Percentiles rank a stretch among this genome's conserved stretches.
Evolutionary conservation across 2,888 invertebrate genomes (phyloP).

Genomic region (Slavum lentiscoides): DNA sequence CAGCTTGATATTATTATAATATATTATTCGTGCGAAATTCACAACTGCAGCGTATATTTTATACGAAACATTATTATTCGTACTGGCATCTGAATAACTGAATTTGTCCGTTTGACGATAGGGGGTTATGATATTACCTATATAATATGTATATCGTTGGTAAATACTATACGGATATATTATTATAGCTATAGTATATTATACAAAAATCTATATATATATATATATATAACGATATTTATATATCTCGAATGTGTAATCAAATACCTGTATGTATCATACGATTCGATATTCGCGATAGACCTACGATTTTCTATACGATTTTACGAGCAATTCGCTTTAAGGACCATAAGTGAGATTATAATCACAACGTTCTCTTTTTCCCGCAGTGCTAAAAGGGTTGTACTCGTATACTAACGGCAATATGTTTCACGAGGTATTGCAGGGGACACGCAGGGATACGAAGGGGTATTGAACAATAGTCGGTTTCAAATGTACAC

Average conservation of each 20-base stretch:
- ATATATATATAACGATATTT: neutral
- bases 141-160: too few relatives aligned
- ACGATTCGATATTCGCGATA: neutral
- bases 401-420: neutral
- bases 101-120: too few relatives aligned
- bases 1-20: too few relatives aligned
- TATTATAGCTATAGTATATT: too few relatives aligned
- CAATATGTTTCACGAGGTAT: slow-evolving; percentile 30
- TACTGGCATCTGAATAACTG: too few relatives aligned
- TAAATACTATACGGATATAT: too few relatives aligned
- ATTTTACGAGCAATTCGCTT: neutral
- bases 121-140: too few relatives aligned
- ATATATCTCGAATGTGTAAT: slow-evolving; percentile 9
- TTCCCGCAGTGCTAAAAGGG: neutral
- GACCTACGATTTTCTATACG: neutral
- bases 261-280: slow-evolving; percentile 9
- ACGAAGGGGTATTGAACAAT: slow-evolving; percentile 35
- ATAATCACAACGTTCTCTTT: slow-evolving; percentile 8
- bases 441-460: neutral
- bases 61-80: too few relatives aligned
- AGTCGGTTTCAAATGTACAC: slow-evolving; percentile 30
- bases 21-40: too few relatives aligned
- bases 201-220: neutral
- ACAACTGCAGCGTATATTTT: too few relatives aligned
- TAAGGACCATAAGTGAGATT: slow-evolving; percentile 29